phyloP scores from a whole-genome alignment of 1,140 invertebrate species.

The Macrobrachium rosenbergii region DNA sequence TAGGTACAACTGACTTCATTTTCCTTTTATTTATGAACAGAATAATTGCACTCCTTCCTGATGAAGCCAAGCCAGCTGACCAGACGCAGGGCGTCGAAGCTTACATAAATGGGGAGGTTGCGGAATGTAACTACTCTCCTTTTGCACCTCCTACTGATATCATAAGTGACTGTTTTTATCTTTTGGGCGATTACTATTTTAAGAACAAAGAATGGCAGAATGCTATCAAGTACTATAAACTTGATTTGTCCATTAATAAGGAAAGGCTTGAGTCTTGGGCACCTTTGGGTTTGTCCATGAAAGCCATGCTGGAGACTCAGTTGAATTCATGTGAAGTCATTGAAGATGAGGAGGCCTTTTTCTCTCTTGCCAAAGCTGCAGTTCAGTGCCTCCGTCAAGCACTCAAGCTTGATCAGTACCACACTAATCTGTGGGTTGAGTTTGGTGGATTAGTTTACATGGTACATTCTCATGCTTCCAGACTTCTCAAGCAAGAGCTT shows the following conservation, averaged over 20 bases:
- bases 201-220: conserved; percentile 83
- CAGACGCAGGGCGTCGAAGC: conserved; percentile 66
- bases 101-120: conserved; percentile 68
- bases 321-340: conserved; percentile 79
- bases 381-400: conserved; percentile 84
- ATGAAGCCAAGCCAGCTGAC: conserved; percentile 65
- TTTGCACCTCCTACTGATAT: conserved; percentile 31
- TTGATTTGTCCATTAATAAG: conserved; percentile 86
- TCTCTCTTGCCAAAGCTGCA: conserved; percentile 79
- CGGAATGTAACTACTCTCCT: conserved; percentile 36
- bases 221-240: conserved; percentile 85
- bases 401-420: conserved; percentile 79
- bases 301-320: conserved; percentile 83
- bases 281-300: conserved; percentile 85
- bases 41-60: conserved; percentile 61
- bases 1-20: background rate
- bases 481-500: conserved; percentile 81
- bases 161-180: conserved; percentile 82
- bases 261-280: conserved; percentile 92
- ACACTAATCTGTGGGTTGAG: conserved; percentile 88
- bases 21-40: conserved; percentile 34
- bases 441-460: conserved; percentile 89
- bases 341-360: conserved; percentile 76
- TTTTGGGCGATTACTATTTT: conserved; percentile 92
- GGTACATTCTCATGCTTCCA: conserved; percentile 88